Evolutionary conservation across 1,140 invertebrate genomes (phyloP).

Genomic region (Subanguina moxae): DNA sequence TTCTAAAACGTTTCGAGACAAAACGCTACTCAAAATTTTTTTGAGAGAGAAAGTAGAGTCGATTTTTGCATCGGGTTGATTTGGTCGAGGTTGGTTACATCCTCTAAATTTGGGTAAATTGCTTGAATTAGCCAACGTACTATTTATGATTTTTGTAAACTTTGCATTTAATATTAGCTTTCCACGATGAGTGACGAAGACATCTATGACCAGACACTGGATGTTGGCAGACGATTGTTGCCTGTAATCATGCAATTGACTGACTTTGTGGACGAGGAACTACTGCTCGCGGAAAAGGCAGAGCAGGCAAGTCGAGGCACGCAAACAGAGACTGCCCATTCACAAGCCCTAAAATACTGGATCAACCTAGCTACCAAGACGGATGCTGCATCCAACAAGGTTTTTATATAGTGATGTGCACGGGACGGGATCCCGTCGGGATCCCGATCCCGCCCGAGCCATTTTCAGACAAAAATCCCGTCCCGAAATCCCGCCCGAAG

Average conservation of each 20-base stretch:
- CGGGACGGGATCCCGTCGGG: too few species aligned
- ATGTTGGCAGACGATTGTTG: constrained; percentile 26
- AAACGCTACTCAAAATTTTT: too few species aligned
- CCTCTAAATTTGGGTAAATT: too few species aligned
- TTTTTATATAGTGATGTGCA: constrained; percentile 11
- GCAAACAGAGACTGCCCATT: constrained; percentile 1
- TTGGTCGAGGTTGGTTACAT: too few species aligned
- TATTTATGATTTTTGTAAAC: too few species aligned
- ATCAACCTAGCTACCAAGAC: constrained; percentile 22
- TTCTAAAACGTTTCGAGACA: too few species aligned
- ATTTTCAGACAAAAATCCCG: too few species aligned
- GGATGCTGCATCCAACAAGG: constrained; percentile 24
- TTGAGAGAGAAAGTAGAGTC: too few species aligned
- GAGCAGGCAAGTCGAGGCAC: constrained; percentile 21
- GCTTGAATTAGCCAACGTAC: too few species aligned
- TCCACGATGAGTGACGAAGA: constrained; percentile 24
- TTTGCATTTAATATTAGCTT: neutral
- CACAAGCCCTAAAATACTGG: constrained; percentile 34
- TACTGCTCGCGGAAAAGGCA: constrained; percentile 19
- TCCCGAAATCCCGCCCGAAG: too few species aligned
- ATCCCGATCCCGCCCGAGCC: too few species aligned
- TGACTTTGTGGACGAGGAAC: constrained; percentile 25
- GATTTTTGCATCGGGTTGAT: too few species aligned
- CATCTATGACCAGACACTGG: constrained; percentile 21
- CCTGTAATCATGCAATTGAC: constrained; percentile 2